Evolutionary conservation across 2,797 vertebrate species (phyloP), one percentile per base, ranked within the genome.

Genomic region (Sebastes diploproa): DNA sequence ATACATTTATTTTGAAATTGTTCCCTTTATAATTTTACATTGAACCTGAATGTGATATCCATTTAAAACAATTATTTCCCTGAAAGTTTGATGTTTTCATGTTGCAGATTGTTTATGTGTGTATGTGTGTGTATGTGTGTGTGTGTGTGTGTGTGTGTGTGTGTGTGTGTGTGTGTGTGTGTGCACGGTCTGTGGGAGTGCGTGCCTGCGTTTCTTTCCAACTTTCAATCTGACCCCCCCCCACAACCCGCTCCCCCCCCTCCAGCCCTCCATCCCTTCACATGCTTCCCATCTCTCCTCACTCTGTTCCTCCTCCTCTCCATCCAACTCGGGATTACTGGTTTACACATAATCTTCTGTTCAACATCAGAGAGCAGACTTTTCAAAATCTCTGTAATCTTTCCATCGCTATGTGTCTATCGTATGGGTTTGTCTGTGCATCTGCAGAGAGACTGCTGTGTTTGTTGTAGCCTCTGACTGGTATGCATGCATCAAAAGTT

Each of bases 311-410:
- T 86, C 78, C 77, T 75, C 61, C 79, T 73, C 69, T 86, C 84
- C 86, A 79, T 95, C 94, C 93, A 93, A 92, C 82, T 94, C 81
- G 59, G 94, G 95, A 96, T 96, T 95, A 96, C 88, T 82, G 90
- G 80, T 90, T 93, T 92, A 90, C 86, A 85, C 89, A 90, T 95
- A 96, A 95, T 95, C 94, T 94, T 94, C 91, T 94, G 91, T 94
- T 91, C 90, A 88, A 92, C 93, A 95, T 94, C 86, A 80, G 85
- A 91, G 88, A 89, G 92, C 93, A 94, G 94, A 95, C 93, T 93
- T 94, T 91, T 86, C 82, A 91, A 95, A 95, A 94, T 93, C 93
- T 92, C 92, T 90, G 87, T 94, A 94, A 94, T 95, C 93, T 94
- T 93, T 90, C 88, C 77, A 84, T 91, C 88, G 87, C 89, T 85